phyloP scores from a whole-genome alignment of 2,888 invertebrate species.

The Diarsia dahlii region DNA sequence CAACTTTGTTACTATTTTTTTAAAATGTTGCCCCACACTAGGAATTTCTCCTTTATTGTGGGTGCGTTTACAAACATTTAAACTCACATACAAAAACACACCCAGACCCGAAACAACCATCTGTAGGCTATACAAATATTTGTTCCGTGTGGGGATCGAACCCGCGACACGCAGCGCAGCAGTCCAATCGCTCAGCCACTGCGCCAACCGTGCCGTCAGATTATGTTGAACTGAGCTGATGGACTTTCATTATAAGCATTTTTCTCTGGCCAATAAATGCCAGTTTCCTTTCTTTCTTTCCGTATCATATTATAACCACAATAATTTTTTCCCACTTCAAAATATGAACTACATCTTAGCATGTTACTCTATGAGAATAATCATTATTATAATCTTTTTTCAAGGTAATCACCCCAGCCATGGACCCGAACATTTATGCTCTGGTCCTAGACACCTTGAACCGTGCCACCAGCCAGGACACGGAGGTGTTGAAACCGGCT shows the following conservation, averaged over 20 bases:
- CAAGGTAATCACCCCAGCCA: slow-evolving; percentile 70
- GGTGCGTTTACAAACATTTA: no score
- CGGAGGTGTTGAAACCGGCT: slow-evolving; percentile 95
- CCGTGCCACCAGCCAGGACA: slow-evolving; percentile 96
- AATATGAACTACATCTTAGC: not conserved
- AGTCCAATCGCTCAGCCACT: no score
- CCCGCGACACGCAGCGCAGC: no score
- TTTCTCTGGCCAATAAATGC: not conserved
- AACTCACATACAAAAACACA: no score
- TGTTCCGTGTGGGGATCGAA: no score
- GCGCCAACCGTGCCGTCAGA: no score
- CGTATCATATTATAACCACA: not conserved
- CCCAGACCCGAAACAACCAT: no score
- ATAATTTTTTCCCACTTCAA: not conserved
- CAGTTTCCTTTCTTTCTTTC: not conserved
- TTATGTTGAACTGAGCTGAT: not conserved
- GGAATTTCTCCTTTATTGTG: no score
- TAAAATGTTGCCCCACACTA: no score
- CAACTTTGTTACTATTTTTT: no score
- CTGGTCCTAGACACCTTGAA: slow-evolving; percentile 94
- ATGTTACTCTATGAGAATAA: not conserved
- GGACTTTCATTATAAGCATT: not conserved
- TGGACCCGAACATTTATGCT: slow-evolving; percentile 91
- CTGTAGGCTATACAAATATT: no score
- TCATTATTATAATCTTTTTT: not conserved